phyloP scores from a whole-genome alignment of 35 echinoderm and acorn worm species.

The Nesometra sesokonis region DNA sequence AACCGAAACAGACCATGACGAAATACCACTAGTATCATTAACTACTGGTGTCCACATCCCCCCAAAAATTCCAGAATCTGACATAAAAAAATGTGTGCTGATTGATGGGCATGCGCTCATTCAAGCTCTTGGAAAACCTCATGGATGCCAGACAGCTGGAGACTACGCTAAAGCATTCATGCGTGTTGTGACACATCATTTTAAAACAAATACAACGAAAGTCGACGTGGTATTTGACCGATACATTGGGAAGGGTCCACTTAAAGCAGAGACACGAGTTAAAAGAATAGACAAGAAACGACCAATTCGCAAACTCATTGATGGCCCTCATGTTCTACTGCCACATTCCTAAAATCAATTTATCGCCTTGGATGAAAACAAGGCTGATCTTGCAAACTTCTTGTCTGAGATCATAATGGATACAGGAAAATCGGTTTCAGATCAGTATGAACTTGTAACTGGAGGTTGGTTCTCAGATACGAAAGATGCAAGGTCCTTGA shows the following conservation, averaged over 20 bases:
- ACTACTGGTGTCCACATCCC: too few species aligned
- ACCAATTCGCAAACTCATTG: slow-evolving; percentile 22
- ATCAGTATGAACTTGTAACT: slow-evolving; percentile 6
- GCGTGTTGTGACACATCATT: background rate
- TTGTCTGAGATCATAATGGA: background rate
- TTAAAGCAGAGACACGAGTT: background rate
- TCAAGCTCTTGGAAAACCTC: background rate
- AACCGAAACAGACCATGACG: too few species aligned
- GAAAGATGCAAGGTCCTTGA: background rate
- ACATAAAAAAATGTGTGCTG: background rate
- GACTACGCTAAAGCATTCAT: slow-evolving; percentile 20
- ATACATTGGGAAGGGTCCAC: background rate
- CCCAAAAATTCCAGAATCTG: background rate
- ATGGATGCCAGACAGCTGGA: background rate
- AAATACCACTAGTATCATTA: too few species aligned
- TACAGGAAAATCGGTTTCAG: background rate
- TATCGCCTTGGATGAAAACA: slow-evolving; percentile 14
- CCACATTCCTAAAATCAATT: background rate
- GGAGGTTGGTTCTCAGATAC: slow-evolving; percentile 13
- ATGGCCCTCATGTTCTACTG: background rate
- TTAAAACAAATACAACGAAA: background rate
- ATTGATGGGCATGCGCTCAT: slow-evolving; percentile 4
- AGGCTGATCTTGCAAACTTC: slow-evolving; percentile 4
- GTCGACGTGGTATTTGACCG: slow-evolving; percentile 22
- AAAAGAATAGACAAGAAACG: slow-evolving; percentile 16